Percentiles rank a stretch among this genome's conserved stretches.
Conservation (phyloP, 37 sponge, comb jelly and placozoan species). For the Dysidea cf. avara region DNA sequence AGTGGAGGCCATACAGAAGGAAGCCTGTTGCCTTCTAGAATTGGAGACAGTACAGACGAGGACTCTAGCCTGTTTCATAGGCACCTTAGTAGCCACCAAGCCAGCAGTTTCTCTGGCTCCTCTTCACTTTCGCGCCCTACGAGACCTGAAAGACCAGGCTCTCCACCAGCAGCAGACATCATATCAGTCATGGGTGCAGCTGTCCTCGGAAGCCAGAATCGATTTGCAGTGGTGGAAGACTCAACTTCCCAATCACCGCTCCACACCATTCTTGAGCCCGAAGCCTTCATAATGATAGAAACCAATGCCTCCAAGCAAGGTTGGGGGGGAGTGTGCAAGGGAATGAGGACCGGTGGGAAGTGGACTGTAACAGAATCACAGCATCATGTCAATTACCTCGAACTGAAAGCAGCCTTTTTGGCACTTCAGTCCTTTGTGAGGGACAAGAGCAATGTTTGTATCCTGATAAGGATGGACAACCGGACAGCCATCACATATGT, state of each 20-base stretch:
- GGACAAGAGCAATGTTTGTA: neutral
- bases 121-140: conserved; percentile 3
- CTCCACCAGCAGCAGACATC: neutral
- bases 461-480: conserved; percentile 26
- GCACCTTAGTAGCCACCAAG: conserved; percentile 19
- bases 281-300: neutral
- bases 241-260: neutral
- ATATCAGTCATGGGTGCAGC: neutral
- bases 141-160: neutral
- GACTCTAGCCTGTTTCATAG: conserved; percentile 10
- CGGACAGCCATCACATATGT: conserved; percentile 8
- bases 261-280: neutral
- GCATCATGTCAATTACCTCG: conserved; percentile 24
- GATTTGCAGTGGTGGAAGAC: conserved; percentile 12
- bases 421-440: conserved; percentile 13
- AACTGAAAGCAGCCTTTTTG: conserved; percentile 32
- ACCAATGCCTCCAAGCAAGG: conserved; percentile 25
- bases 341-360: conserved; percentile 13
- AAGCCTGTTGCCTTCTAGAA: neutral
- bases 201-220: neutral
- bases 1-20: neutral
- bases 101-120: conserved; percentile 21
- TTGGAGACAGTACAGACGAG: neutral
- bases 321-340: conserved; percentile 16
- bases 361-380: too few species aligned